Conservation (phyloP, 37 sponge, comb jelly and placozoan genomes). For the Tethya wilhelma region DNA sequence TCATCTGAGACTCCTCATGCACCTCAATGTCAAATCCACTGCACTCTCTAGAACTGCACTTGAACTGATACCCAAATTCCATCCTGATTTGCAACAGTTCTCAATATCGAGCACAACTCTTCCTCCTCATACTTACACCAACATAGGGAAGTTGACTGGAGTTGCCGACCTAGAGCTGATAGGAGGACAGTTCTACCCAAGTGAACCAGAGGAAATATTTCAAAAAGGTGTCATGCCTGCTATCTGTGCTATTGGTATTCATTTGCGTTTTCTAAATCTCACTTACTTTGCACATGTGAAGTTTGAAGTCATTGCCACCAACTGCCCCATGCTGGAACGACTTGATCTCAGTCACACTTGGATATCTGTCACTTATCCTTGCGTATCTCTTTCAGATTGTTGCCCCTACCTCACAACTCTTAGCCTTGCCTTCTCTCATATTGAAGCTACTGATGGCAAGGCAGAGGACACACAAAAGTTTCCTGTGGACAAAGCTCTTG, state of each 20-base stretch:
- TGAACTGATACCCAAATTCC: constrained; percentile 26
- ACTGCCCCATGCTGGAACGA: constrained; percentile 14
- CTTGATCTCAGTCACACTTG: constrained; percentile 13
- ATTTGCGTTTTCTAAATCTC: constrained; percentile 14
- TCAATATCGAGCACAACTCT: constrained; percentile 30
- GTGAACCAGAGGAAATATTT: constrained; percentile 19
- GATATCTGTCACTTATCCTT: constrained; percentile 1
- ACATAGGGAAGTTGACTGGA: constrained; percentile 16
- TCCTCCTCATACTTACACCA: constrained; percentile 15
- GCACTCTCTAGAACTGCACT: constrained; percentile 40
- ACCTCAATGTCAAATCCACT: constrained; percentile 27
- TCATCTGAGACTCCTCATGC: not conserved
- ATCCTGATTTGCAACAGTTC: constrained; percentile 23
- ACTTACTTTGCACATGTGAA: constrained; percentile 34
- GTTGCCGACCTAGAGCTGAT: constrained; percentile 27
- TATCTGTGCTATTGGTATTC: constrained; percentile 10
- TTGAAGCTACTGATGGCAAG: constrained; percentile 18
- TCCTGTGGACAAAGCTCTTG: constrained; percentile 3
- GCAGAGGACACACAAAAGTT: not conserved
- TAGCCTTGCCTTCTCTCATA: constrained; percentile 8
- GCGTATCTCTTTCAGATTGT: constrained; percentile 6
- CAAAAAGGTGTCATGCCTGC: constrained; percentile 11
- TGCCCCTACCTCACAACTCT: constrained; percentile 15
- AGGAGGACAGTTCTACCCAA: constrained; percentile 35
- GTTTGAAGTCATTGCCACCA: constrained; percentile 10